These are phyloP conservation scores for Scaptomyza hsui DNA, from an alignment of 1,140 invertebrate species.

Conservation along the genomic window DNA sequence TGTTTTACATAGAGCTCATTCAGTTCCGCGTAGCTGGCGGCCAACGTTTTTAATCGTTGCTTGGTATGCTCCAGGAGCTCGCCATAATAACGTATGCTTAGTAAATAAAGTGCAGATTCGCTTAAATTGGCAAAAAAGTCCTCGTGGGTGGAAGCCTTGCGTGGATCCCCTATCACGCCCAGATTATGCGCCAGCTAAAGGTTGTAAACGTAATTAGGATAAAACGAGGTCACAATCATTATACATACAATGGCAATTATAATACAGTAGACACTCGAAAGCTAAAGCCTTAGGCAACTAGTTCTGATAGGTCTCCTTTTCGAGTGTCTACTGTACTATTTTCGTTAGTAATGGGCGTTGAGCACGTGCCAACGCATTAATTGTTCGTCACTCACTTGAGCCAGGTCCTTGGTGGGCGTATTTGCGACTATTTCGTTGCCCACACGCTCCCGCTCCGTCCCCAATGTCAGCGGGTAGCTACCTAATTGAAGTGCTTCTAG, in stretches of 20 bases:
- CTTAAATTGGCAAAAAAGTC: slow-evolving; percentile 83
- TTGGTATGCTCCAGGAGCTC: slow-evolving; percentile 76
- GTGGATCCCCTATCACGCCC: slow-evolving; percentile 73
- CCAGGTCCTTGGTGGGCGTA: slow-evolving; percentile 77
- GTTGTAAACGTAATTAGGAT: not conserved
- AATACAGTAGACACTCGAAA: not conserved
- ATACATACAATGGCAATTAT: slow-evolving; percentile 1
- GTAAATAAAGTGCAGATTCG: slow-evolving; percentile 71
- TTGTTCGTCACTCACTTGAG: slow-evolving; percentile 57
- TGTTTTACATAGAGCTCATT: slow-evolving; percentile 78
- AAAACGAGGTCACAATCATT: slow-evolving; percentile 7
- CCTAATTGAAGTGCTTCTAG: slow-evolving; percentile 6
- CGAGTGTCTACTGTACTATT: not conserved
- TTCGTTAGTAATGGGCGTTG: not conserved
- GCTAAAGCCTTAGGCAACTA: no score
- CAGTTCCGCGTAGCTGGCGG: slow-evolving; percentile 68
- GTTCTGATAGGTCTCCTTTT: no score
- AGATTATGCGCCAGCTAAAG: slow-evolving; percentile 72
- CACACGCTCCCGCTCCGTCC: slow-evolving; percentile 19
- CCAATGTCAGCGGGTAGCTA: slow-evolving; percentile 34
- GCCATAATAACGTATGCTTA: slow-evolving; percentile 68
- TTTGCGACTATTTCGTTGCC: slow-evolving; percentile 70
- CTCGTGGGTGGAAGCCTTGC: slow-evolving; percentile 83
- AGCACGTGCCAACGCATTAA: slow-evolving; percentile 25
- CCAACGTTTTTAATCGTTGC: slow-evolving; percentile 59